Evolutionary conservation across 2,113 vertebrate species (phyloP), one percentile per base, ranked within the genome.

Genomic region (Puntigrus tetrazona): DNA sequence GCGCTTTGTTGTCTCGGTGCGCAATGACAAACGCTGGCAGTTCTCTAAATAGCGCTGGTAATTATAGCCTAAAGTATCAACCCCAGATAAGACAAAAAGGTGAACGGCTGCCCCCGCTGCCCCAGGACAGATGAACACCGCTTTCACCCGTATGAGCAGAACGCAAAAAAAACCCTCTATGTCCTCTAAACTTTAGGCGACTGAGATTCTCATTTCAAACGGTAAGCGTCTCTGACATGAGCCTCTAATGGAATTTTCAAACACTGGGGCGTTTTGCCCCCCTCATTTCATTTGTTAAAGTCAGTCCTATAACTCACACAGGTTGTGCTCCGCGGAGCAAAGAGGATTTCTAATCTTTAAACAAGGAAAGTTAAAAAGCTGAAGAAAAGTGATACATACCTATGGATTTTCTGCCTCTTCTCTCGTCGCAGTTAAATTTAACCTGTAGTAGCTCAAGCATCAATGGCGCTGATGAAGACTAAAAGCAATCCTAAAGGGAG

Each of bases 211-310:
- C 41, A 73, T 82, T 78, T 83, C 52, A 73, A 78, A 63, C 38
- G 69, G 43, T 83, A 83, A 22, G 52, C 43, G 14, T 79, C 77
- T 73, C 75, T 83, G 75, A 83, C 85, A 74, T 86, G 47, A 50
- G 34, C 75, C 78, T 83, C 31, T 83, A 78, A 83, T 86, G 81
- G 81, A 86, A 86, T 86, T 73, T 43, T 83, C 78, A 16, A 74
- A 75, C 78, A 73, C 20, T 52, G 45, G 45, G 50, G 84, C 84
- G 43, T 83, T 63, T 47, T 73, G 41, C 20, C 22, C 59, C n/a
- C 29, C 43, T 77, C 74, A 20, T 45, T 76, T 59, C 20, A 73
- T 75, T 31, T 74, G 72, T 65, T 36, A 61, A 34, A 25, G 57
- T 29, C 65, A 50, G 31, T 11, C 67, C 57, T 43, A 67, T 73